Evolutionary conservation across 2,113 vertebrate genomes (phyloP).

Genomic region (Bujurquina vittata): DNA sequence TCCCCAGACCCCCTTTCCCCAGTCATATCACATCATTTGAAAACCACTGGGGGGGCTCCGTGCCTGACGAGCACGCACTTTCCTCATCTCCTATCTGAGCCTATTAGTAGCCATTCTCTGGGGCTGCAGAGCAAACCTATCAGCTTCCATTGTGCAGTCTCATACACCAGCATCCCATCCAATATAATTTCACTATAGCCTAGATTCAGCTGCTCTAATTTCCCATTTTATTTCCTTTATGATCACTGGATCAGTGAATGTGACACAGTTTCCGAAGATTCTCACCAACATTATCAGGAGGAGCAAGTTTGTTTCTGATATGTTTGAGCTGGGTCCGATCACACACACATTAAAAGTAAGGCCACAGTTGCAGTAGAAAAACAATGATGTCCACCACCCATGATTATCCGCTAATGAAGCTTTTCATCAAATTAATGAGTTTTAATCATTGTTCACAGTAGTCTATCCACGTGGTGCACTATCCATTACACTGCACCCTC

Average conservation of each 20-base stretch:
- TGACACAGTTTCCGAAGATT: background rate
- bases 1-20: background rate
- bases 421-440: slow-evolving; percentile 67
- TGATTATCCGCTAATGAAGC: slow-evolving; percentile 47
- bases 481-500: slow-evolving; percentile 28
- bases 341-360: slow-evolving; percentile 26
- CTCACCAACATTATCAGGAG: slow-evolving; percentile 2
- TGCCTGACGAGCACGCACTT: slow-evolving; percentile 31
- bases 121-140: slow-evolving; percentile 20
- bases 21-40: slow-evolving; percentile 58
- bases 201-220: slow-evolving; percentile 25
- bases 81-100: slow-evolving; percentile 52
- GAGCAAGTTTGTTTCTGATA: slow-evolving; percentile 17
- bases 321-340: background rate
- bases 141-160: slow-evolving; percentile 15
- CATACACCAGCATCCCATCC: slow-evolving; percentile 6
- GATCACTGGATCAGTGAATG: slow-evolving; percentile 22
- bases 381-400: slow-evolving; percentile 41
- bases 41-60: slow-evolving; percentile 39
- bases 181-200: slow-evolving; percentile 11
- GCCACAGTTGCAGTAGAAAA: slow-evolving; percentile 32
- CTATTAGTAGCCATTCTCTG: slow-evolving; percentile 54
- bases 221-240: slow-evolving; percentile 13
- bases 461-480: slow-evolving; percentile 18
- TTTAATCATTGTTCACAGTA: slow-evolving; percentile 51